Evolutionary conservation across 2,113 vertebrate genomes (phyloP).

Genomic region (Dicentrarchus labrax): DNA sequence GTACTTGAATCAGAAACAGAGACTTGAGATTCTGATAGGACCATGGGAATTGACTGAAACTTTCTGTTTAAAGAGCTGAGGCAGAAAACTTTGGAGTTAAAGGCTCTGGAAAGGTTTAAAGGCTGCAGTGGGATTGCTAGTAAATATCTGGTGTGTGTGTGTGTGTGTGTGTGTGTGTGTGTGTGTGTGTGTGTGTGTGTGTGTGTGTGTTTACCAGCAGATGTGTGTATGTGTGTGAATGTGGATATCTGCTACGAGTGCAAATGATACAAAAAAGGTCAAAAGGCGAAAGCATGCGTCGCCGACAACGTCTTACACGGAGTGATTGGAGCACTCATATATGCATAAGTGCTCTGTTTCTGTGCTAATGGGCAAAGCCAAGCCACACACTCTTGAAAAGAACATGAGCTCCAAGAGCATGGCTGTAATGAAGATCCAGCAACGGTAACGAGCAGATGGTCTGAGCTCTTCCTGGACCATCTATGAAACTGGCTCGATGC

Average conservation of each 20-base stretch:
- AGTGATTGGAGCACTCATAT: background rate
- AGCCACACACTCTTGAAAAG: conserved; percentile 52
- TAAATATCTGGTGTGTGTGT: conserved; percentile 33
- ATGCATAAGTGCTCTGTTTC: conserved; percentile 38
- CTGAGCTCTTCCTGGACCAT: conserved; percentile 23
- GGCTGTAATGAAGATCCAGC: conserved; percentile 59
- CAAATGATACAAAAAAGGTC: conserved; percentile 14
- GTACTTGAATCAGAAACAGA: conserved; percentile 59
- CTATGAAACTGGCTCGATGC: conserved; percentile 40
- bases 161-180: conserved; percentile 13
- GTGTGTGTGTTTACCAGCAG: background rate
- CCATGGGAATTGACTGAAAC: conserved; percentile 45
- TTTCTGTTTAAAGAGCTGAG: conserved; percentile 50
- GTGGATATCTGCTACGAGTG: background rate
- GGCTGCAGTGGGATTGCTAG: conserved; percentile 4
- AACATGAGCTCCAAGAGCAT: conserved; percentile 32
- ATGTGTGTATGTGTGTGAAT: background rate
- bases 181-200: conserved; percentile 1
- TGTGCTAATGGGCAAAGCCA: conserved; percentile 52
- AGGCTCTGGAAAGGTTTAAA: conserved; percentile 39
- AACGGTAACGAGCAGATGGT: conserved; percentile 60
- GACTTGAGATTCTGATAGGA: conserved; percentile 40
- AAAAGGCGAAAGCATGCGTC: background rate
- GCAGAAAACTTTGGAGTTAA: conserved; percentile 39
- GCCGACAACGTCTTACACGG: background rate